These are phyloP conservation scores for Periophthalmus magnuspinnatus DNA, from an alignment of 2,797 vertebrate species.

Conservation along the genomic window DNA sequence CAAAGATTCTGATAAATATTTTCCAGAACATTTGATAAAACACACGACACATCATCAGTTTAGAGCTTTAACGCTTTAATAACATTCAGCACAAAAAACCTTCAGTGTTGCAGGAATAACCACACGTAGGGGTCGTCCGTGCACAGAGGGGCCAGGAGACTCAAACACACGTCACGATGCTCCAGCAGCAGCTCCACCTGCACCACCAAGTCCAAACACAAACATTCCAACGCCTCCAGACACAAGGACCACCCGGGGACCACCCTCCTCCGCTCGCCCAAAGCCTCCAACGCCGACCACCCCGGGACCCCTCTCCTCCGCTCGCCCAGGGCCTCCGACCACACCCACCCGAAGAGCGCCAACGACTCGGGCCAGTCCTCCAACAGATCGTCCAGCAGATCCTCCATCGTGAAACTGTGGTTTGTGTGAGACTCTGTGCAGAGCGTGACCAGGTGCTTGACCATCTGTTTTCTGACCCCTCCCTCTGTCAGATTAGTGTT, in stretches of 20 bases:
- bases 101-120: conserved; percentile 56
- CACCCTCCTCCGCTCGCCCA: not conserved
- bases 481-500: conserved; percentile 24
- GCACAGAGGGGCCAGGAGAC: conserved; percentile 60
- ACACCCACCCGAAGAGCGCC: conserved; percentile 63
- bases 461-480: conserved; percentile 59
- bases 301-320: not conserved
- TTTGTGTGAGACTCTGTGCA: conserved; percentile 20
- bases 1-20: no score
- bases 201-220: conserved; percentile 65
- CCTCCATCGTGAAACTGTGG: no score
- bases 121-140: conserved; percentile 67
- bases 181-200: conserved; percentile 70
- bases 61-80: not conserved
- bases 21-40: not conserved
- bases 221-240: conserved; percentile 60
- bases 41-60: not conserved
- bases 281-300: conserved; percentile 51
- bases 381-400: conserved; percentile 33
- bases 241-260: conserved; percentile 36
- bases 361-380: conserved; percentile 60
- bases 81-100: no score
- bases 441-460: conserved; percentile 55
- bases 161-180: conserved; percentile 59
- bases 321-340: conserved; percentile 37